Evolutionary conservation across 2,113 vertebrate genomes (phyloP), one percentile per base, ranked within the genome.

Genomic region (Podarcis raffonei): DNA sequence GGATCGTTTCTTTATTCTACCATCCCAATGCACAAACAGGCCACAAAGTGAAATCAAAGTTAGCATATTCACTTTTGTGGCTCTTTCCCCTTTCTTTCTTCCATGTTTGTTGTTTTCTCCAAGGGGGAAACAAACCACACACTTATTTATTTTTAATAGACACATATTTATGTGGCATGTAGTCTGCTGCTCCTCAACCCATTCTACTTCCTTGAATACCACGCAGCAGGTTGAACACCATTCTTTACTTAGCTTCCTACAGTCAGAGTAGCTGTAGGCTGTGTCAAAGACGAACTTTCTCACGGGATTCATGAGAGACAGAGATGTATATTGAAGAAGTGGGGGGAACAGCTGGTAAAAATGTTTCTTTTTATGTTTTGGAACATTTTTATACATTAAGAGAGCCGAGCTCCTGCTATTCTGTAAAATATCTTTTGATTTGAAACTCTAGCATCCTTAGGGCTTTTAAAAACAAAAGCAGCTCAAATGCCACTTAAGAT

Each of bases 111-210:
- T 93, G 82, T 90, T 94, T 16, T 20, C 20, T 95, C 88, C 88
- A 74, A 86, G 92, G 62, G 48, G 62, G 37, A 88, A 84, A 22
- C n/a, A 72, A 84, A 37, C 59, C 22, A 69, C 53, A 75, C 32
- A 30, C 78, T 88, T 90, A 94, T 94, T 96, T 94, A 95, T 95
- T 95, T 96, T 95, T 93, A 88, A 94, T 89, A 62, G 88, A 48
- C 72, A 88, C 39, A 89, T 81, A 89, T 88, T 75, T 76, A 91
- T 80, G 84, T 20, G 81, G 0, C 0, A 79, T 18, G 57, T 71
- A 72, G 18, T 80, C 92, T 80, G 27, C 86, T 91, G 83, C 5
- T 90, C 78, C 89, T 94, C 89, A 89, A 91, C 86, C 90, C 72
- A 0, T 78, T 92, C 84, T 6, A 1, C 89, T 88, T 32, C 75